Conservation (phyloP, 1,140 invertebrate species). For the Orius insidiosus region DNA sequence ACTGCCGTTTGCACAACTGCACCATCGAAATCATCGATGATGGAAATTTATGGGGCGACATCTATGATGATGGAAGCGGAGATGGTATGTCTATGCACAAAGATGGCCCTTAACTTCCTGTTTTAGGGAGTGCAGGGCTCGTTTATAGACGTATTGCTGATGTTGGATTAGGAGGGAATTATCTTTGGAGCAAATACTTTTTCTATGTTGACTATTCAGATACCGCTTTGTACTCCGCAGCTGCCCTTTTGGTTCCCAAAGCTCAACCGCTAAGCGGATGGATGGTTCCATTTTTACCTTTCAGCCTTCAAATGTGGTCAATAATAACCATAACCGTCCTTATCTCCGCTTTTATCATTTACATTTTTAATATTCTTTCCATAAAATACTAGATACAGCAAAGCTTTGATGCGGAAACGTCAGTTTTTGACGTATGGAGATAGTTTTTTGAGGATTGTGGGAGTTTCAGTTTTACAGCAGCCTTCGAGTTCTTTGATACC, state of each 20-base stretch:
- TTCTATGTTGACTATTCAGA: conserved; percentile 32
- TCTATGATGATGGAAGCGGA: conserved; percentile 36
- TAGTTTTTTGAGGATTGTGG: background rate
- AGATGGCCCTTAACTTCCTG: too few species aligned
- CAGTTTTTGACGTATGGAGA: background rate
- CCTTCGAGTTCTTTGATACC: background rate
- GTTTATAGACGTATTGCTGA: conserved; percentile 34
- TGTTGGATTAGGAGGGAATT: conserved; percentile 37
- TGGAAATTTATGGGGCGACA: conserved; percentile 35
- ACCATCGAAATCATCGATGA: conserved; percentile 30
- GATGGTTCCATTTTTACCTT: conserved; percentile 16
- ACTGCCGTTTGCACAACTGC: conserved; percentile 26
- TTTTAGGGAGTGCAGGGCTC: too few species aligned
- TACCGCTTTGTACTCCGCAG: conserved; percentile 12
- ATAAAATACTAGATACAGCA: conserved; percentile 6
- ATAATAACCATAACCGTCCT: conserved; percentile 9
- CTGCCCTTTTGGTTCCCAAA: conserved; percentile 37
- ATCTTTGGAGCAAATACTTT: conserved; percentile 37
- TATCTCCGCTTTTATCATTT: conserved; percentile 5
- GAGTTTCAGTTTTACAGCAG: background rate
- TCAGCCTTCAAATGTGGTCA: conserved; percentile 13
- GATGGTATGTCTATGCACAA: conserved; percentile 23
- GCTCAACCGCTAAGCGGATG: conserved; percentile 21
- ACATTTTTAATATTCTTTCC: conserved; percentile 8
- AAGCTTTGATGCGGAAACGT: background rate